phyloP scores from a whole-genome alignment of 2,113 vertebrate species.

The Osmerus mordax region DNA sequence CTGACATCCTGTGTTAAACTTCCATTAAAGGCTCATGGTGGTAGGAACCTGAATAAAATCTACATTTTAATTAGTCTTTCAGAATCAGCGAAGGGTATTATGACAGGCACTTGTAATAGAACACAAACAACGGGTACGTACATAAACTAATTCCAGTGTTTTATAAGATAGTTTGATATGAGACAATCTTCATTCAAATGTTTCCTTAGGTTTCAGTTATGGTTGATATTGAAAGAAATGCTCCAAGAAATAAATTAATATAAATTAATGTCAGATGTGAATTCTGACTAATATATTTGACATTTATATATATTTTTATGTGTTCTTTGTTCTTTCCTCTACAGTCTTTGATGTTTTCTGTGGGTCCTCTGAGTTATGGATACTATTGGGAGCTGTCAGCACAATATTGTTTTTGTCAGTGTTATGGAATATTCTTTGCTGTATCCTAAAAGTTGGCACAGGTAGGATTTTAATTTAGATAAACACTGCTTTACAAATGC shows the following conservation, averaged over 20 bases:
- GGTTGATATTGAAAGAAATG: neutral
- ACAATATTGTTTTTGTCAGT: conserved; percentile 52
- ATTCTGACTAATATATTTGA: neutral
- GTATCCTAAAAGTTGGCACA: conserved; percentile 41
- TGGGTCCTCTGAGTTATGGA: fast-evolving
- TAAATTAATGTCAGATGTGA: neutral
- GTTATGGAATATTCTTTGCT: conserved; percentile 56
- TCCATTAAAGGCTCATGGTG: neutral
- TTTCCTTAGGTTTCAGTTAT: no score
- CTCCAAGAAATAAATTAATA: neutral
- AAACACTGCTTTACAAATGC: neutral
- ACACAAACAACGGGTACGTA: conserved; percentile 25
- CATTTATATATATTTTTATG: neutral
- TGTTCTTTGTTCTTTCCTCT: conserved; percentile 12
- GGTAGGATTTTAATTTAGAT: conserved; percentile 44
- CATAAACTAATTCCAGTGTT: neutral
- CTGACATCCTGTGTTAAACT: conserved; percentile 58
- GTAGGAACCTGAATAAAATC: neutral
- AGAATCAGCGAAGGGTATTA: conserved; percentile 2
- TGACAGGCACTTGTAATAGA: fast-evolving
- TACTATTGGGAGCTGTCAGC: neutral
- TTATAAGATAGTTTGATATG: no score
- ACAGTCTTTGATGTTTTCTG: neutral
- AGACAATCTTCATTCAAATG: neutral
- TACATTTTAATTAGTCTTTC: neutral